Base-by-base conservation (phyloP, 2,797 vertebrate species). In the Poeciliopsis infans region DNA sequence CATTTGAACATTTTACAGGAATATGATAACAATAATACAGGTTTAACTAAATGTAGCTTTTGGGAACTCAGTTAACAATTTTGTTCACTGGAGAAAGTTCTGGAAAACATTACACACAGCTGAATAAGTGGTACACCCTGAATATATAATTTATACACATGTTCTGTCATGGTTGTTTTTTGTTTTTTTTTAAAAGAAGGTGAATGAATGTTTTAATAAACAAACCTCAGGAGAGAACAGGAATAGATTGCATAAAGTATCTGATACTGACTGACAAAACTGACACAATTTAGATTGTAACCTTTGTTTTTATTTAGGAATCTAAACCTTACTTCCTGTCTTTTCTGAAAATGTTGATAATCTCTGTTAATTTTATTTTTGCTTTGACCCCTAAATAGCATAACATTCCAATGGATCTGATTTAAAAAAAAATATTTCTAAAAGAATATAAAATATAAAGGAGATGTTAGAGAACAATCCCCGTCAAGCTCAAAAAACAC, bases 371-470 rank as follows among this genome's bases (percentile, higher is more conserved):
- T 5, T 31, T 57, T 0, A 13, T 57, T 57, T 57, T 28, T 53
- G 53, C 23, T 28, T n/a, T 57, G 4, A 57, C 4, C 53, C 25
- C 10, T 28, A 57, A 28, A 28, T 57, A 57, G 10, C 53, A 4
- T 13, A 5, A 57, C 1, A 57, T 57, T 57, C 55, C n/a, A 57
- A n/a, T 57, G 15, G 59, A 31, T 64, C 7, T 20, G 59, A 36
- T 64, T 18, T 8, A 36, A 36, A 36, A 36, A 36, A 36, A 36
- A 36, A 64, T 36, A 41, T 49, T 41, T 72, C 36, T 16, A 16
- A 69, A 49, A 69, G 8, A 68, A 68, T 23, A 64, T 36, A 36
- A 76, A 73, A 72, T 39, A 61, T 46, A 78, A 78, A 53, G 49
- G 20, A 51, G 20, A 8, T 23, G 20, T 51, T 23, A 46, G 45